Base-by-base conservation (phyloP, 2,888 invertebrate genomes). In the Limnephilus auricula region DNA sequence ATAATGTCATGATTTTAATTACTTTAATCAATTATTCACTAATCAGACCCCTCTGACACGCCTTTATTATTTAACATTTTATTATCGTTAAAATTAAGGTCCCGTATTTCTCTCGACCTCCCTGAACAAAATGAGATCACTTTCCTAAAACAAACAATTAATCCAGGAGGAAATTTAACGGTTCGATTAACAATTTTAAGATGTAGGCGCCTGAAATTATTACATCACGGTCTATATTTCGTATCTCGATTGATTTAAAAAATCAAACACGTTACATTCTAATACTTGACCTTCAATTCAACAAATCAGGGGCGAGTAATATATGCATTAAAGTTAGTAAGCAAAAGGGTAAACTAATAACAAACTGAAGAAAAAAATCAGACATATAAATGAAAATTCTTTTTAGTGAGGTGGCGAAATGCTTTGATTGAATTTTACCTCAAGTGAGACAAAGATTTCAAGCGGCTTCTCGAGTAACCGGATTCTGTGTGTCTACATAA, bases 401-500 rank as follows among this genome's bases (percentile, higher is more conserved):
- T 78, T 87, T 88, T 37, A 79, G 78, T 34, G 6, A 78, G 10
- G 79, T 88, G 78, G 34, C n/a, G 82, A 85, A 85, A 40, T 30
- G 34, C 79, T 88, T 65, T 88, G 31, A 78, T 30, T 40, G 40
- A 37, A 30, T 40, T 12, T 88, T 78, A 37, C 13, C 34, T 31
- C 79, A 2, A 10, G 34, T n/a, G n/a, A 90, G 86, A 90, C 87
- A 50, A 90, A 78, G 87, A 87, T 87, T 90, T 87, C 80, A 90
- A 79, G 86, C 90, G 80, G 87, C 90, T 85, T 90, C 90, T 79
- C 85, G 90, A 45, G 90, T 90, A 90, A 90, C 90, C 90, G 90
- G 90, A 90, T 90, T 90, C 90, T 90, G 87, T 86, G 90, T 85
- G 87, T 90, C 87, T 79, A 88, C 87, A 88, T 32, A 79, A 78